Percentiles rank a stretch among this genome's conserved stretches.
Evolutionary conservation across 2,797 vertebrate species (phyloP).

Genomic region (Takifugu ocellatus): DNA sequence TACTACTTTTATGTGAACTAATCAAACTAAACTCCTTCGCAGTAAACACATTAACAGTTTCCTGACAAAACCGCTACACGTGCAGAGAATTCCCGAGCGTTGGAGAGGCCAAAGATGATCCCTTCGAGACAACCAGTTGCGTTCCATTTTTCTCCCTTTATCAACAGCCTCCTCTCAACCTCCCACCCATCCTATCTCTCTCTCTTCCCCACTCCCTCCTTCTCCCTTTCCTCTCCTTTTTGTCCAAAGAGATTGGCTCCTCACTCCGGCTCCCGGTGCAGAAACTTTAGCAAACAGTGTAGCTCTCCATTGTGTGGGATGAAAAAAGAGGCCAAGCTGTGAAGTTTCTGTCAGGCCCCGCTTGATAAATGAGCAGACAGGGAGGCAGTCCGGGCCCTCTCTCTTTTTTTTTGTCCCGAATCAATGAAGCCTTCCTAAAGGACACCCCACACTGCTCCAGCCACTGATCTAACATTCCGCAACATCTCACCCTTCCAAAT

Average conservation of each 20-base stretch:
- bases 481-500: conserved; percentile 99
- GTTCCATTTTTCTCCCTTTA: conserved; percentile 37
- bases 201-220: conserved; percentile 51
- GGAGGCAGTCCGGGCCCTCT: conserved; percentile 90
- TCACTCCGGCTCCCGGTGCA: conserved; percentile 89
- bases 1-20: too few relatives aligned
- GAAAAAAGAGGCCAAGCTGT: conserved; percentile 88
- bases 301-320: conserved; percentile 91
- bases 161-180: conserved; percentile 43
- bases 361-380: conserved; percentile 99
- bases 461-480: conserved; percentile 99
- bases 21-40: too few relatives aligned
- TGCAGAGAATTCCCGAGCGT: neutral
- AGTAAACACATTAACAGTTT: neutral
- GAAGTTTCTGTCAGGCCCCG: conserved; percentile 92
- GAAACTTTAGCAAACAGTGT: conserved; percentile 95
- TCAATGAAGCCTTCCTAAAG: conserved; percentile 99
- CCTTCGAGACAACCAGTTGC: conserved; percentile 60
- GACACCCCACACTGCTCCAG: conserved; percentile 98
- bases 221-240: conserved; percentile 62
- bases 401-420: conserved; percentile 89
- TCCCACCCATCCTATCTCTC: conserved; percentile 39
- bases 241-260: conserved; percentile 75
- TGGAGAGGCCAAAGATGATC: neutral
- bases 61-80: neutral